Base-by-base conservation (phyloP, 2,888 invertebrate genomes). In the Serrognathus titanus region DNA sequence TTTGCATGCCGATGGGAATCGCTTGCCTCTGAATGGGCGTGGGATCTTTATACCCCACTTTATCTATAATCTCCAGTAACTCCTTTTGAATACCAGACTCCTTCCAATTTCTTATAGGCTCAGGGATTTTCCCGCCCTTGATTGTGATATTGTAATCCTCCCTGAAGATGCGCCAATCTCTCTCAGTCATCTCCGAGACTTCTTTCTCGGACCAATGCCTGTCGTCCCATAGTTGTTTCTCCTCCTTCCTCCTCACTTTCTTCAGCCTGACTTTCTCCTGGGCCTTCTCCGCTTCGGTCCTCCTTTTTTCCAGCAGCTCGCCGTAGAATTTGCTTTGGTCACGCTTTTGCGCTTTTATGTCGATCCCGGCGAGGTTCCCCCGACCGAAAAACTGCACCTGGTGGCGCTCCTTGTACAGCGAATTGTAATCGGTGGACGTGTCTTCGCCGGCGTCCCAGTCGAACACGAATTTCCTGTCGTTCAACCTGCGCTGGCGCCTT, bases 361-460 rank as follows among this genome's bases (percentile, higher is more conserved):
- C 99, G 66, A 99, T 96, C 2, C 98, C 99, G 54, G 97, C 99
- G 35, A 99, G 86, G 75, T 98, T 95, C 8, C 99, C 99, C 58
- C 99, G 83, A 0, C 99, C 99, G 80, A 92, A 99, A 77, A 99
- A 97, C 79, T 97, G 97, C 4, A 96, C 93, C 79, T 97, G 94
- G 79, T 99, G 98, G 48, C 92, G 84, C 67, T 97, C 95, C 77
- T 97, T 98, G 73, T 99, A 99, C 16, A 99, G 80, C 58, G 89
- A 87, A 77, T 99, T 99, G 73, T 99, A 99, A 81, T 99, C 99
- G 60, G 90, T 89, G 2, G 97, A 95, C 0, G 99, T 99, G 72
- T 99, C 99, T 78, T 99, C 99, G 0, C 93, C 91, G 0, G 96
- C 97, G 80, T 99, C 99, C 99, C 99, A 99, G 78, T 99, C 99